Base-by-base conservation (phyloP, 1,140 invertebrate species). In the Drosophila virilis region DNA sequence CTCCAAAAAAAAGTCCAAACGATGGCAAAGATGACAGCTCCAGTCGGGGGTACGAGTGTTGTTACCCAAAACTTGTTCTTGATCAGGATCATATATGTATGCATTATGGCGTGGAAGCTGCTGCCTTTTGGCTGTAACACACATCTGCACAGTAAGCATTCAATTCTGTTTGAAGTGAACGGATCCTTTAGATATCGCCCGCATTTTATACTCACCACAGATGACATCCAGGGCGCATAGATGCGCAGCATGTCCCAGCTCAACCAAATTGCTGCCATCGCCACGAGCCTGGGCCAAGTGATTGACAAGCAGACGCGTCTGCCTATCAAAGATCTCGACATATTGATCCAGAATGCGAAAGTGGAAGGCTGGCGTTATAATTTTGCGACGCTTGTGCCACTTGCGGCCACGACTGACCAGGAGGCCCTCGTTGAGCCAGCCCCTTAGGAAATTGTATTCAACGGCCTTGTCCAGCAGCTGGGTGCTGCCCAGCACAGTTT, bases 291-390 rank as follows among this genome's bases (percentile, higher is more conserved):
- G 32, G 0, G 48, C 13, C 32, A 82, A 96, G 77, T 77, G 93
- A 93, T n/a, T 94, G 62, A 94, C 77, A 38, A 96, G 81, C 42
- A 94, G 92, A 6, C 92, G 79, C 17, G 94, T 93, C 77, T 97
- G 95, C 45, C 95, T 93, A 65, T 96, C 95, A 86, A 98, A 97
- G 12, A 94, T 90, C 91, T 93, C 80, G 77, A 93, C 89, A 94
- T 97, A 98, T 71, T 95, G 94, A 52, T 97, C 95, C 2, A 98
- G 92, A 52, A 98, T 96, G 75, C 95, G 95, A 80, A 97, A 97
- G 90, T 98, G 97, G 85, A 98, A 98, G 0, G 97, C 95, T 3
- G 97, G 97, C 2, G 96, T 96, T 5, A 98, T 92, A 57, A 98
- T 93, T 91, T 96, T 97, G 28, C 97, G 93, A 8, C 96, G 93